Base-by-base conservation (phyloP, 2,888 invertebrate species). In the Oithona nana region DNA sequence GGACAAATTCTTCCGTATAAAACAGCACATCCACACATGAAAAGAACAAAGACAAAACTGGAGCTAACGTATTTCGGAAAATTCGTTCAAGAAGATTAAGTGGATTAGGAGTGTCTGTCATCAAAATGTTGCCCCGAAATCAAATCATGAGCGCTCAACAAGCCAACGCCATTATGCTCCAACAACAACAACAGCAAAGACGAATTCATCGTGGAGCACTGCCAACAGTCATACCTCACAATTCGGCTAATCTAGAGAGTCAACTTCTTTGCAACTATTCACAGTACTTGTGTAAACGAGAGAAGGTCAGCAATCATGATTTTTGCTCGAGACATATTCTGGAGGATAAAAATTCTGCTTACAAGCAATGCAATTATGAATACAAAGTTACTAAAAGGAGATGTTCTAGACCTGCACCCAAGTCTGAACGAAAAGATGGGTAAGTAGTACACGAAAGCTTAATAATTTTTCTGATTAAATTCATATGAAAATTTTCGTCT, bases 271-370 rank as follows among this genome's bases (percentile, higher is more conserved):
- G 57, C 28, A 8, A 20, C 13, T 57, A 57, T 26, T 8, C 24
- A 22, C 28, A 20, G 3, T 49, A 59, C 28, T 24, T 26, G 31
- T 59, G 59, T 28, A 6, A 59, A 1, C 29, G 49, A 4, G 59
- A 59, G 16, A 49, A 28, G 24, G n/a, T 49, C 22, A 20, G 16
- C 3, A 28, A 50, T 28, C 28, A 48, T 24, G 59, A 59, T 6
- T 59, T 2, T 28, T 59, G 59, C 11, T 6, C 80, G 3, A 78
- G 83, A 2, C 94, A 94, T 69, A 87, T 93, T 66, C 74, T 92
- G 58, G 81, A 83, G 67, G 93, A 94, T 71, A 80, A 83, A 4
- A 78, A 75, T 13, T 88, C 92, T 0, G 89, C 90, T 0, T 95
- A 81, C 72, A 82, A 81, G 65, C 86, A 84, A 67, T 95, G 94